Base-by-base conservation (phyloP, 2,797 vertebrate genomes). In the Oophaga sylvatica region DNA sequence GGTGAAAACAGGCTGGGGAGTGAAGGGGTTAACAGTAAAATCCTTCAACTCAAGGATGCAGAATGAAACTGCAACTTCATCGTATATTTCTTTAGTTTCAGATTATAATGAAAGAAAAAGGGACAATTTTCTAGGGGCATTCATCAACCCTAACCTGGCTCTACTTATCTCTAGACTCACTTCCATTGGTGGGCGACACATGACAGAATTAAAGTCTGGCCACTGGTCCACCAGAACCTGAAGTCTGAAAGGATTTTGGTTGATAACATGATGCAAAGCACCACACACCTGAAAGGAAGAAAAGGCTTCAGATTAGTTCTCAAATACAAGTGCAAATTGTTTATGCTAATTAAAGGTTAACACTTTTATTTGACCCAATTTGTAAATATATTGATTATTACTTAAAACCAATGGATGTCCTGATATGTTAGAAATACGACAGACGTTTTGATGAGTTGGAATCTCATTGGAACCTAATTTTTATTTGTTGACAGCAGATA, bases 201-300 rank as follows among this genome's bases (percentile, higher is more conserved):
- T 53, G 22, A 76, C 73, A n/a, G 73, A 53, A n/a, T 45, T 76
- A 41, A 75, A 75, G 41, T 75, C 71, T 8, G 71, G 71, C 71
- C 71, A 75, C 11, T 75, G 71, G 71, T 75, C 71, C 71, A 75
- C 71, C 41, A 75, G 4, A 48, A 75, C 71, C 71, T 75, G 71
- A n/a, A 75, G 71, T 16, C 73, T 2, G n/a, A 76, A 76, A 11
- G 73, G 73, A 26, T 76, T 76, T 26, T 76, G 53, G 7, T 56
- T 45, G 5, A 53, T 53, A 8, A 26, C 45, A n/a, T 76, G 19
- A n/a, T 76, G 73, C 17, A 76, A 53, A 76, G 73, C 73, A 11
- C 73, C 73, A 22, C 73, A 76, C 41, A 76, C 73, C 73, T 76
- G 45, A 3, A 76, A 56, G 6, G 53, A 22, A 5, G 5, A 29